These are phyloP conservation scores for Mustela nigripes DNA, from an alignment of 2,113 vertebrate species.

Conservation along the genomic window DNA sequence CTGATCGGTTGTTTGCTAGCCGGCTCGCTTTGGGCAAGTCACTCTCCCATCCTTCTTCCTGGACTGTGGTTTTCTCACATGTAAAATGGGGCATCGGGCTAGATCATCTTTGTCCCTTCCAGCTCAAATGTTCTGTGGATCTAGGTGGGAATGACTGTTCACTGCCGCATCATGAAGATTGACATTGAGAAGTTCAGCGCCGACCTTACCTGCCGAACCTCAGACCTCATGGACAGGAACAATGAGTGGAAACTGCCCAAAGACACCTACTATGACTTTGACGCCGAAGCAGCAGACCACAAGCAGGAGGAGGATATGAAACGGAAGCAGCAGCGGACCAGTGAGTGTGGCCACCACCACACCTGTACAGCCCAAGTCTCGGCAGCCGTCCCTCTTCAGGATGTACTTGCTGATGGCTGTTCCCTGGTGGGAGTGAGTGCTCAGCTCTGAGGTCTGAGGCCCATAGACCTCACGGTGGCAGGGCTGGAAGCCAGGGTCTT, in stretches of 20 bases:
- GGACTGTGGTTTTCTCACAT: constrained; percentile 33
- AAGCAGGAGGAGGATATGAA: constrained; percentile 97
- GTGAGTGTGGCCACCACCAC: constrained; percentile 87
- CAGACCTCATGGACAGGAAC: constrained; percentile 97
- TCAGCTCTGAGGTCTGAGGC: neutral
- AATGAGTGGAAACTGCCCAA: constrained; percentile 99
- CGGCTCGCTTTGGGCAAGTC: neutral
- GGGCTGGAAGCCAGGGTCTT: neutral
- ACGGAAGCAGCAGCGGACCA: constrained; percentile 97
- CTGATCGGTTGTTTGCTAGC: neutral
- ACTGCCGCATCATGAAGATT: constrained; percentile 99
- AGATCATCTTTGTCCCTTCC: constrained; percentile 74
- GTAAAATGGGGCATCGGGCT: constrained; percentile 58
- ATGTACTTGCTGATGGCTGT: too few relatives aligned
- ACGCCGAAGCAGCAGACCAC: constrained; percentile 94
- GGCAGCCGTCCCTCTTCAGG: neutral
- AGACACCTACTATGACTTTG: constrained; percentile 98
- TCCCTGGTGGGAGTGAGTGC: neutral
- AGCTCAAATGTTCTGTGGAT: constrained; percentile 78
- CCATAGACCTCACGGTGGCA: neutral
- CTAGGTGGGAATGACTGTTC: constrained; percentile 99
- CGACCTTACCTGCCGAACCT: constrained; percentile 98
- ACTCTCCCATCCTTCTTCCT: neutral
- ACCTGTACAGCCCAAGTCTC: neutral
- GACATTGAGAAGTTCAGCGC: constrained; percentile 99